Percentiles rank a stretch among this genome's conserved stretches.
Conservation (phyloP, 2,113 vertebrate species). For the Macroglossus sobrinus region DNA sequence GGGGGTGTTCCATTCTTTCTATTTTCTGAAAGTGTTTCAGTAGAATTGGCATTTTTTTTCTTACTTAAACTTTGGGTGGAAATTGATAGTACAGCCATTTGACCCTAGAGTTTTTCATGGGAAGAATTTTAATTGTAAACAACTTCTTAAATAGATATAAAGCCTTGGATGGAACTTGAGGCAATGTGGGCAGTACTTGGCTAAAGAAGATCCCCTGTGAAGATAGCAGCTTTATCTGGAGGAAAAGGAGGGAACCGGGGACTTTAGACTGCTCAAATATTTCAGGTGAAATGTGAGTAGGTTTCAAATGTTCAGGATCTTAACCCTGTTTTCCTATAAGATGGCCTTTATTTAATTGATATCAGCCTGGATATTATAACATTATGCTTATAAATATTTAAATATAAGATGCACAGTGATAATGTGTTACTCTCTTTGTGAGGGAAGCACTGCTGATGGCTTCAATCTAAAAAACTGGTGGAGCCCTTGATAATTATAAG, state of each 20-base stretch:
- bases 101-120: neutral
- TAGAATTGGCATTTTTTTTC: neutral
- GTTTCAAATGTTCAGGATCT: neutral
- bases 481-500: neutral
- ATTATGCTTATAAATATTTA: neutral
- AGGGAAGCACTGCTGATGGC: neutral
- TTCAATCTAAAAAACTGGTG: neutral
- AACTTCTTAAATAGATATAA: neutral
- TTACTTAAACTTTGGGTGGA: neutral
- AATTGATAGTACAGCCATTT: neutral
- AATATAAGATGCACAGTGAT: neutral
- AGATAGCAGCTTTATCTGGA: neutral
- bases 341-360: neutral
- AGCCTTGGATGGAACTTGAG: neutral
- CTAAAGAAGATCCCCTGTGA: neutral
- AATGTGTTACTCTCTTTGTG: neutral
- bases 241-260: rapidly evolving
- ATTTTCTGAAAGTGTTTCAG: neutral
- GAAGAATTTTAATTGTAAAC: neutral
- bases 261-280: neutral
- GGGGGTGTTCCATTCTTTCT: neutral
- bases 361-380: neutral
- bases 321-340: neutral
- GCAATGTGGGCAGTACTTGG: too few relatives aligned
- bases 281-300: neutral